Percentiles rank a stretch among this genome's conserved stretches.
These are phyloP conservation scores for Trachemys scripta DNA, from an alignment of 2,113 vertebrate genomes.

Conservation along the genomic window DNA sequence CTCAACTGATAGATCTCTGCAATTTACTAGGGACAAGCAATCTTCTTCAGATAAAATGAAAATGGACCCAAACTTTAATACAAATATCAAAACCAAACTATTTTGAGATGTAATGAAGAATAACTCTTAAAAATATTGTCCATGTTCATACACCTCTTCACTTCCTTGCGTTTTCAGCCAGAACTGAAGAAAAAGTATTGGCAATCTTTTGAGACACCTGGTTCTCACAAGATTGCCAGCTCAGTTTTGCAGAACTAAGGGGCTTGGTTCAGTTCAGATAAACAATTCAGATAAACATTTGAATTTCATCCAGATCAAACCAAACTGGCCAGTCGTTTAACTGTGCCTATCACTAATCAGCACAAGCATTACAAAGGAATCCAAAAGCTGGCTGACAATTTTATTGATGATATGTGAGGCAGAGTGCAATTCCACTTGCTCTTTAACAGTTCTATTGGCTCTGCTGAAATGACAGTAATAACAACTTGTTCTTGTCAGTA, in stretches of 20 bases:
- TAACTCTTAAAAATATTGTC: not conserved
- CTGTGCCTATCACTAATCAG: constrained; percentile 16
- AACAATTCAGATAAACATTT: not conserved
- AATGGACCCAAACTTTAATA: accelerated
- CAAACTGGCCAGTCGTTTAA: constrained; percentile 21
- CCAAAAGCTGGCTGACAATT: constrained; percentile 55
- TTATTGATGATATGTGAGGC: constrained; percentile 8
- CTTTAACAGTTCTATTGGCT: constrained; percentile 53
- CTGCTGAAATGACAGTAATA: constrained; percentile 61
- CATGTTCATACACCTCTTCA: not conserved
- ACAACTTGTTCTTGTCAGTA: constrained; percentile 59
- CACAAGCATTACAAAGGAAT: constrained; percentile 38
- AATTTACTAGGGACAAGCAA: not conserved
- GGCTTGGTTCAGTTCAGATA: constrained; percentile 8
- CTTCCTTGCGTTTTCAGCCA: not conserved
- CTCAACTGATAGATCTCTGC: not conserved
- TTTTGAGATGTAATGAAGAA: not conserved
- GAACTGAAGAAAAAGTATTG: not conserved
- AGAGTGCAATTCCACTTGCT: constrained; percentile 44
- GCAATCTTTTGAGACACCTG: not conserved
- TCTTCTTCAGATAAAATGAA: not conserved
- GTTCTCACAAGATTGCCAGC: not conserved
- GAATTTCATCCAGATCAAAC: constrained; percentile 28
- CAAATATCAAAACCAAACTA: not conserved
- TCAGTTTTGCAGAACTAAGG: not conserved